Percentiles rank a stretch among this genome's conserved stretches.
These are phyloP conservation scores for Amphiprion clarkii DNA, from an alignment of 2,797 vertebrate genomes.

Conservation along the genomic window DNA sequence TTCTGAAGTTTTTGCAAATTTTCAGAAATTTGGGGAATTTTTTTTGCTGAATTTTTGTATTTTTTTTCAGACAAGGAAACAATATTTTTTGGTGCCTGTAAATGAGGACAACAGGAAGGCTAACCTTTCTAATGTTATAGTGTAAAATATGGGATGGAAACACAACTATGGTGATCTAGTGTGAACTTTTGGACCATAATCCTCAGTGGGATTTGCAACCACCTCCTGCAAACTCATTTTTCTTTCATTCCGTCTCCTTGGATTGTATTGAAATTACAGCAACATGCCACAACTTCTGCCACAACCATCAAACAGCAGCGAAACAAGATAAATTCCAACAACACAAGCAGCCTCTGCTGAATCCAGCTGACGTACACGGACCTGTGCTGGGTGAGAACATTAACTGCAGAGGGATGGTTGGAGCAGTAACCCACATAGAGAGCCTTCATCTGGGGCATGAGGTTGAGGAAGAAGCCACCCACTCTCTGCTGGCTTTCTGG, in stretches of 20 bases:
- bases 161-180: too few relatives aligned
- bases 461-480: conserved; percentile 95
- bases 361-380: conserved; percentile 61
- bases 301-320: background rate
- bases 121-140: too few relatives aligned
- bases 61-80: too few relatives aligned
- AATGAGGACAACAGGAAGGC: too few relatives aligned
- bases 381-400: conserved; percentile 95
- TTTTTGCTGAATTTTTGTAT: too few relatives aligned
- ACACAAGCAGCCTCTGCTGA: background rate
- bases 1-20: too few relatives aligned
- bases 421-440: conserved; percentile 95
- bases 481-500: conserved; percentile 96
- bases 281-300: background rate
- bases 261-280: background rate
- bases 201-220: background rate
- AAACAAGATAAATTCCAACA: background rate
- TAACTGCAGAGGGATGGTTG: conserved; percentile 97
- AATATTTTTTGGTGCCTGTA: too few relatives aligned
- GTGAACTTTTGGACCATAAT: background rate
- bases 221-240: background rate
- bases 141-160: too few relatives aligned
- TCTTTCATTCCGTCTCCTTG: background rate
- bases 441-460: conserved; percentile 95
- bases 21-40: too few relatives aligned